These are phyloP conservation scores for Phalacrocorax carbo DNA, from an alignment of 2,113 vertebrate species.

Conservation along the genomic window DNA sequence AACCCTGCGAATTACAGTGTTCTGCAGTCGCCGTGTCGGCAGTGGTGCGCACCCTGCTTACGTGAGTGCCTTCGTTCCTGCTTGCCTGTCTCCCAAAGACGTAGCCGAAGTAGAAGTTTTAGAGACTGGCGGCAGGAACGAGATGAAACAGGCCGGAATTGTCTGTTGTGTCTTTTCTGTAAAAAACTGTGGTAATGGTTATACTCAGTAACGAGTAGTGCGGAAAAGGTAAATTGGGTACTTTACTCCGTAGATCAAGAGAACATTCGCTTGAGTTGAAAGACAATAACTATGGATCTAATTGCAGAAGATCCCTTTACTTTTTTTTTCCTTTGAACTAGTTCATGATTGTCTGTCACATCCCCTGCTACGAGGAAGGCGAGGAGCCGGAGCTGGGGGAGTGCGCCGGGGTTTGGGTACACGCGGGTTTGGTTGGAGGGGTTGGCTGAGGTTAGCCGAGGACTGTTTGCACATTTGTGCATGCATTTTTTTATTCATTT, in stretches of 20 bases:
- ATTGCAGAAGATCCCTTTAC: not conserved
- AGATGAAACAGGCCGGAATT: not conserved
- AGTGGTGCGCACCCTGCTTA: no score
- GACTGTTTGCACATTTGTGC: not conserved
- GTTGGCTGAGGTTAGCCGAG: not conserved
- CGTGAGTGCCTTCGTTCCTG: not conserved
- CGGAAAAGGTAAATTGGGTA: not conserved
- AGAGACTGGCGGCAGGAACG: not conserved
- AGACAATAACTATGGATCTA: not conserved
- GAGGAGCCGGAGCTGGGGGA: not conserved
- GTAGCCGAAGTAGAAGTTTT: not conserved
- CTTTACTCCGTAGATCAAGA: not conserved
- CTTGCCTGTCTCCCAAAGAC: not conserved
- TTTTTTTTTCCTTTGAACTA: not conserved
- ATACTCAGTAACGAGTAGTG: no score
- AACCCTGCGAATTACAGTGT: not conserved
- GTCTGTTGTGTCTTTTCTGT: not conserved
- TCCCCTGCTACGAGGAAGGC: not conserved
- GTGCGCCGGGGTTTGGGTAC: not conserved
- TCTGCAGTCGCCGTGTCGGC: rapidly evolving
- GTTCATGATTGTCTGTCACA: not conserved
- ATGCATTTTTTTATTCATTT: not conserved
- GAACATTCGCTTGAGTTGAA: not conserved
- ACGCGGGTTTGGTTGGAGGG: rapidly evolving
- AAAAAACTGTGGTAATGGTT: not conserved